phyloP scores from a whole-genome alignment of 2,113 vertebrate species.

The Tragelaphus scriptus region DNA sequence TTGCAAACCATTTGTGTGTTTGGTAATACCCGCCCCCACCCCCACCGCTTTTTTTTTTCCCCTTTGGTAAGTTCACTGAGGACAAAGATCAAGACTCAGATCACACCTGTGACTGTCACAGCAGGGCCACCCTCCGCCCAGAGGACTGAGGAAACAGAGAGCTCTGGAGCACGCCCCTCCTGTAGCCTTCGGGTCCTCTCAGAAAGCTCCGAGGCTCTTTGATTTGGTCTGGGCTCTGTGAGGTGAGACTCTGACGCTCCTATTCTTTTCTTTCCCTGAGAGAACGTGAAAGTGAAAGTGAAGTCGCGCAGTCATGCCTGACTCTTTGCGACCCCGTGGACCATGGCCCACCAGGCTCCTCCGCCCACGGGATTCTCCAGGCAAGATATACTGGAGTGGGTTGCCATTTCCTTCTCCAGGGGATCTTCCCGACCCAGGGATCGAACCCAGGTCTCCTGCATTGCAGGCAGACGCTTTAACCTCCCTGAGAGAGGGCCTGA shows the following conservation, averaged over 20 bases:
- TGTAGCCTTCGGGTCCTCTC: not conserved
- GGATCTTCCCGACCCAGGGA: no score
- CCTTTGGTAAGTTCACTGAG: not conserved
- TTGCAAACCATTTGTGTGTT: not conserved
- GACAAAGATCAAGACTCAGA: not conserved
- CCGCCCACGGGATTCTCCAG: no score
- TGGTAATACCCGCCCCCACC: not conserved
- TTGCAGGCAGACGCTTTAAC: no score
- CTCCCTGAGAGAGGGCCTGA: no score
- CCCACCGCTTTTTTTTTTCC: no score
- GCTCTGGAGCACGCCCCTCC: not conserved
- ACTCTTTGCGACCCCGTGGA: no score
- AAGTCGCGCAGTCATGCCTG: no score
- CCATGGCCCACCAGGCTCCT: no score
- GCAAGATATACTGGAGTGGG: no score
- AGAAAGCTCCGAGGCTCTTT: not conserved
- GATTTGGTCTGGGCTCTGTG: not conserved
- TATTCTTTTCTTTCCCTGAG: not conserved
- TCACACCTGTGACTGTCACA: not conserved
- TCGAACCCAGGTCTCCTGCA: no score
- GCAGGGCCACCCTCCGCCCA: no score
- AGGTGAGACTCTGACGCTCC: not conserved
- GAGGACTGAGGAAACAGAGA: not conserved
- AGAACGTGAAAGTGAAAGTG: not conserved
- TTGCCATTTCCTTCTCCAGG: no score